Conservation (phyloP, 2,888 invertebrate genomes). For the Phalera bucephala region DNA sequence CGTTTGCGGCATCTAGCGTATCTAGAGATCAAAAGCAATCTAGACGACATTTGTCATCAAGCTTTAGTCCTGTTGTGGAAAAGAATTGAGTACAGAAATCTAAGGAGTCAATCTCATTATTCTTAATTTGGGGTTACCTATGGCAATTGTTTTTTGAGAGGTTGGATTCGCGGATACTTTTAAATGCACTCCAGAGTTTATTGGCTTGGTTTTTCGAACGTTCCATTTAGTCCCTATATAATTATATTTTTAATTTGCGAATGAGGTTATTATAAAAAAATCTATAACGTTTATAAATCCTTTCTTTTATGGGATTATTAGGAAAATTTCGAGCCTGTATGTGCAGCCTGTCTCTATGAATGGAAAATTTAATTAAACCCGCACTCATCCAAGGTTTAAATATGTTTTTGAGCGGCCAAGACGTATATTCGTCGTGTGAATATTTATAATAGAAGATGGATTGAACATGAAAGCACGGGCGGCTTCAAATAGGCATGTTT, state of each 20-base stretch:
- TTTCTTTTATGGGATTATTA: neutral
- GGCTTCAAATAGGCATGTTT: neutral
- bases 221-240: neutral
- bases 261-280: neutral
- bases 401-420: neutral
- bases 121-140: neutral
- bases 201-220: neutral
- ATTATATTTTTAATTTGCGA: neutral
- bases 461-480: neutral
- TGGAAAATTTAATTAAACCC: neutral
- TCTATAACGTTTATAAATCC: neutral
- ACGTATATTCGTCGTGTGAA: neutral
- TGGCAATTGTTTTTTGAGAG: neutral
- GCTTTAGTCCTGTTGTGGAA: neutral
- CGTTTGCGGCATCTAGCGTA: no score
- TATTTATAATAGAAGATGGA: neutral
- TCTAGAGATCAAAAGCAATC: no score
- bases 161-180: neutral
- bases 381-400: conserved; percentile 3
- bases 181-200: conserved; percentile 1
- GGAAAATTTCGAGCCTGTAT: neutral
- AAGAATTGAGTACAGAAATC: neutral
- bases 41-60: neutral
- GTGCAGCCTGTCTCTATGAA: neutral
- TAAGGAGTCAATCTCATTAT: neutral